A percentile compares a stretch with the other conserved stretches of the same genome.
Conservation (phyloP, 2,888 invertebrate species). For the Acanthosepion lycidas region DNA sequence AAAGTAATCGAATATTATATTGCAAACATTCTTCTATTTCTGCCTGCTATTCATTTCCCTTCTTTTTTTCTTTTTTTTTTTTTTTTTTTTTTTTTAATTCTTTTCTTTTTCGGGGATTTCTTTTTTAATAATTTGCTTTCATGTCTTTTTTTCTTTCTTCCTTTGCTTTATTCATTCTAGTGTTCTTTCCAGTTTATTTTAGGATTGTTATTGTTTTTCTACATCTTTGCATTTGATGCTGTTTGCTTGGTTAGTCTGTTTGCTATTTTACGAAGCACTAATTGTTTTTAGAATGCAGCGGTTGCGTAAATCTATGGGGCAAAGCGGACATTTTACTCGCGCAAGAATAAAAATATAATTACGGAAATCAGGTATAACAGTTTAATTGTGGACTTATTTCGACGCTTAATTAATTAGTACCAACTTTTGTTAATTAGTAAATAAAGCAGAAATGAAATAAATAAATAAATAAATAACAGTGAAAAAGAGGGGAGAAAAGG, state of each 20-base stretch:
- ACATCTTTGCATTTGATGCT: neutral
- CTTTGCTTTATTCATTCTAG: too few relatives aligned
- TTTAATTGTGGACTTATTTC: too few relatives aligned
- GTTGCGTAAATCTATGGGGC: neutral
- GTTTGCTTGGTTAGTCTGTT: neutral
- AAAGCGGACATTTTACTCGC: neutral
- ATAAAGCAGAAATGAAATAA: too few relatives aligned
- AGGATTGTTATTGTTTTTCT: neutral
- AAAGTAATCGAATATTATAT: constrained; percentile 22
- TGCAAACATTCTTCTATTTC: constrained; percentile 33
- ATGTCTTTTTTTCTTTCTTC: neutral
- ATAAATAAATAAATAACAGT: too few relatives aligned
- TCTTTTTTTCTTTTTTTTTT: neutral
- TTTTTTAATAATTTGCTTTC: neutral
- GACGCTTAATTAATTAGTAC: too few relatives aligned
- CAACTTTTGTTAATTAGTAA: too few relatives aligned
- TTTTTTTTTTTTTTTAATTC: neutral
- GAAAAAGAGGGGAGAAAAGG: too few relatives aligned
- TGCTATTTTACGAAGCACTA: neutral
- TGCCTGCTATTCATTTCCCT: neutral
- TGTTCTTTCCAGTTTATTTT: neutral
- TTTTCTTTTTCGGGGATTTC: neutral
- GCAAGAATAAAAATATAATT: too few relatives aligned
- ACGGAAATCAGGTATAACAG: too few relatives aligned
- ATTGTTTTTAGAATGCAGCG: neutral